These are phyloP conservation scores for Homarus gammarus DNA, from an alignment of 2,888 invertebrate genomes.

Conservation along the genomic window DNA sequence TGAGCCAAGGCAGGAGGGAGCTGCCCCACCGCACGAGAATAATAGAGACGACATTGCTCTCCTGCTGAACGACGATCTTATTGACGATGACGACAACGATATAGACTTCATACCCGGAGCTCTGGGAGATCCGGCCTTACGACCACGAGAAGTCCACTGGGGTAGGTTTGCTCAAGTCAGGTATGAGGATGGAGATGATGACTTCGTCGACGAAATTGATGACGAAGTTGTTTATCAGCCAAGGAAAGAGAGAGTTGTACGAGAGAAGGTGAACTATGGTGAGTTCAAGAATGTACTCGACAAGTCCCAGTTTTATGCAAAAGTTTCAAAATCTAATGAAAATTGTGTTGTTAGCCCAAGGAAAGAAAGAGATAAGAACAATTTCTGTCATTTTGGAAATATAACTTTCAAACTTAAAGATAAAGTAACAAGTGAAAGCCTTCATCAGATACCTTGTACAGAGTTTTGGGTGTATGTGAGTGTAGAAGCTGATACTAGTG, in stretches of 20 bases:
- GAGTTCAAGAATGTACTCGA: conserved; percentile 68
- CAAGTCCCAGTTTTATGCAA: conserved; percentile 62
- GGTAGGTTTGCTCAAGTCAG: conserved; percentile 64
- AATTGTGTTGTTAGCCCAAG: neutral
- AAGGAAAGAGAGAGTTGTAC: conserved; percentile 27
- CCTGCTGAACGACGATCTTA: conserved; percentile 45
- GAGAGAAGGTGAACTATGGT: conserved; percentile 65
- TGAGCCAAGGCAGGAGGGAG: neutral
- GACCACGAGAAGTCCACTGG: conserved; percentile 50
- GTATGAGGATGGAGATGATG: conserved; percentile 20
- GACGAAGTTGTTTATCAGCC: conserved; percentile 46
- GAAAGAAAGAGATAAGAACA: conserved; percentile 4
- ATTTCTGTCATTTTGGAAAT: conserved; percentile 60
- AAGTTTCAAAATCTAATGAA: conserved; percentile 34
- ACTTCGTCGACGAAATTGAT: conserved; percentile 31
- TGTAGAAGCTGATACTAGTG: conserved; percentile 76
- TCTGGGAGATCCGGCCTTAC: conserved; percentile 20
- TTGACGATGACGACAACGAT: conserved; percentile 57
- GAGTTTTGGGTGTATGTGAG: conserved; percentile 78
- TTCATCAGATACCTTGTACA: conserved; percentile 30
- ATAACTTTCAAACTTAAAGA: conserved; percentile 36
- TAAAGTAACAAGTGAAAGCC: conserved; percentile 11
- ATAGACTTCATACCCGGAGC: conserved; percentile 53
- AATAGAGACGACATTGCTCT: conserved; percentile 28
- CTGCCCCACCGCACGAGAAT: neutral